phyloP scores from a whole-genome alignment of 2,113 vertebrate species.

The Todiramphus saurophagus region DNA sequence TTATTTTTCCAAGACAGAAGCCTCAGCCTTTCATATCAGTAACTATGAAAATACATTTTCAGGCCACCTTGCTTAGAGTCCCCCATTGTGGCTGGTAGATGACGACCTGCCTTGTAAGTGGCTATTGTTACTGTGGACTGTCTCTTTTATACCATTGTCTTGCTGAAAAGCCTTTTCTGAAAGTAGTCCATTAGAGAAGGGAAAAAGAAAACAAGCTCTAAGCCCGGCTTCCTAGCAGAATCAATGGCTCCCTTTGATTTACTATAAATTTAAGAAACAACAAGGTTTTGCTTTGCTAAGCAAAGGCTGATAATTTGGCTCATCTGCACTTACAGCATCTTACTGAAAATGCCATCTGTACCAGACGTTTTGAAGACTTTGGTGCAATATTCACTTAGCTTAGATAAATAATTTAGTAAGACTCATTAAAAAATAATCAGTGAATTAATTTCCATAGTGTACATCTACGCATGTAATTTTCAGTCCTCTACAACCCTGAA shows the following conservation, averaged over 20 bases:
- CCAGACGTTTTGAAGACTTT: constrained; percentile 59
- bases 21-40: constrained; percentile 10
- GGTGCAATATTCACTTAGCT: constrained; percentile 53
- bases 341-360: constrained; percentile 39
- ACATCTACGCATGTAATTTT: neutral
- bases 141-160: constrained; percentile 14
- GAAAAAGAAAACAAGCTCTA: neutral
- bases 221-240: neutral
- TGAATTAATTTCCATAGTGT: constrained; percentile 32
- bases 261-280: constrained; percentile 37
- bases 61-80: constrained; percentile 26
- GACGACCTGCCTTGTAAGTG: constrained; percentile 22
- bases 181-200: constrained; percentile 7
- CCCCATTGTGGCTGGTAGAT: neutral
- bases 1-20: constrained; percentile 1
- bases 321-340: constrained; percentile 16
- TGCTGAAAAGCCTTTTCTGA: constrained; percentile 50
- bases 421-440: constrained; percentile 53
- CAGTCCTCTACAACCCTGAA: neutral
- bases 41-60: constrained; percentile 10
- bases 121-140: constrained; percentile 28
- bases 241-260: constrained; percentile 17
- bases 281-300: constrained; percentile 60
- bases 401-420: constrained; percentile 65
- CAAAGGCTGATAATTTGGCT: constrained; percentile 57